Conservation (phyloP, 2,797 vertebrate species). For the Emydoidea blandingii region DNA sequence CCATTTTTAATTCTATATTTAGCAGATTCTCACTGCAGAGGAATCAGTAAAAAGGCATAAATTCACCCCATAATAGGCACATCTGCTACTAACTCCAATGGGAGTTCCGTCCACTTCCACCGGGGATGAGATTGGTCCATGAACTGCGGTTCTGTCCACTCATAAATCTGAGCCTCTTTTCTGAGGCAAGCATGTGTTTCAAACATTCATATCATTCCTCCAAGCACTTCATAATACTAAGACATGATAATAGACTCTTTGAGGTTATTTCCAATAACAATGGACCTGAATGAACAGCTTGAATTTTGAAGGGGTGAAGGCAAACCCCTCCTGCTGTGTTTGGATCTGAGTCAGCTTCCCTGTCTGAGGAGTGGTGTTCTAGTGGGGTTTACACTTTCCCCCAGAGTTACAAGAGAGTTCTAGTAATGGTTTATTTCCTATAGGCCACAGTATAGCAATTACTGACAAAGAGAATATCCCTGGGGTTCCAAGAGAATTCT, state of each 20-base stretch:
- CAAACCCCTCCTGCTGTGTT: not conserved
- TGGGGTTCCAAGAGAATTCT: not conserved
- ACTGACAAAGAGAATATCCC: not conserved
- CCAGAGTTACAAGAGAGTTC: not conserved
- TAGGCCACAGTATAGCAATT: not conserved
- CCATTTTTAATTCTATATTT: slow-evolving; percentile 4
- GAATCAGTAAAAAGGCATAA: not conserved
- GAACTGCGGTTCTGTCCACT: not conserved
- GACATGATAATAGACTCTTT: not conserved
- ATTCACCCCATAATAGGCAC: not conserved
- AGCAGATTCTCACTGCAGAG: not conserved
- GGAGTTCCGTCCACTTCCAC: not conserved
- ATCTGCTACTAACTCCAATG: not conserved
- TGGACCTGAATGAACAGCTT: not conserved
- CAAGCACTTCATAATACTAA: not conserved
- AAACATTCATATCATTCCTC: not conserved
- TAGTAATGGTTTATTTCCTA: not conserved
- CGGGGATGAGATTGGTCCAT: not conserved
- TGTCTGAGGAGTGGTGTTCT: not conserved
- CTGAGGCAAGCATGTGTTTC: not conserved
- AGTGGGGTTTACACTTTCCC: not conserved
- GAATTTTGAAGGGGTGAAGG: not conserved
- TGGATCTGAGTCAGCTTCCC: not conserved
- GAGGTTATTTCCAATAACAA: not conserved
- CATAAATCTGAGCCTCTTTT: not conserved